These are phyloP conservation scores for Ferdinandea cuprea DNA, from an alignment of 2,888 invertebrate genomes.

Conservation along the genomic window DNA sequence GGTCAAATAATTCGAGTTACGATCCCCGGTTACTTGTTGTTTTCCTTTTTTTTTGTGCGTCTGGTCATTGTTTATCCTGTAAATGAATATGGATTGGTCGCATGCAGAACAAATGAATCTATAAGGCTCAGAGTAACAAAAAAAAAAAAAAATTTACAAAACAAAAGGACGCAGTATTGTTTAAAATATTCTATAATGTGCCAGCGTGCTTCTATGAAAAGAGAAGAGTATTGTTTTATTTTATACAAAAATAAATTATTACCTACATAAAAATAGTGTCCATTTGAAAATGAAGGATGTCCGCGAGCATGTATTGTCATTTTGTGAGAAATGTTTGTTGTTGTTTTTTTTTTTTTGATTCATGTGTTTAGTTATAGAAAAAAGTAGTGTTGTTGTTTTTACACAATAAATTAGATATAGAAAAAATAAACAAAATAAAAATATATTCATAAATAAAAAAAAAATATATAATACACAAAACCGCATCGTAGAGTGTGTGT, in stretches of 20 bases:
- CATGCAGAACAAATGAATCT: constrained; percentile 54
- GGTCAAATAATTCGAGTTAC: constrained; percentile 65
- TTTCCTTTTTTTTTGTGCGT: constrained; percentile 18
- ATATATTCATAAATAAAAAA: constrained; percentile 39
- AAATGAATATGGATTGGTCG: constrained; percentile 43
- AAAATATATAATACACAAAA: constrained; percentile 19
- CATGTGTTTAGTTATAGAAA: constrained; percentile 42
- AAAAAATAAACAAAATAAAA: too few relatives aligned
- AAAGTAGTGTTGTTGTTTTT: constrained; percentile 59
- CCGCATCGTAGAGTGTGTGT: constrained; percentile 3
- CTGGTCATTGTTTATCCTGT: constrained; percentile 59
- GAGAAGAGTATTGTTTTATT: constrained; percentile 50
- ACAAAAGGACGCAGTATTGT: constrained; percentile 35
- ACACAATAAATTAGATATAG: constrained; percentile 47
- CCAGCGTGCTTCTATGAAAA: constrained; percentile 43
- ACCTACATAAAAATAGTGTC: constrained; percentile 71
- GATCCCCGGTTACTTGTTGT: constrained; percentile 16
- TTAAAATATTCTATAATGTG: constrained; percentile 41
- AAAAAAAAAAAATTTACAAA: neutral
- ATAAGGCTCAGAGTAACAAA: constrained; percentile 19
- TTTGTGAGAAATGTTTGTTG: constrained; percentile 60
- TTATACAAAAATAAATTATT: constrained; percentile 63
- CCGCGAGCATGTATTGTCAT: constrained; percentile 71
- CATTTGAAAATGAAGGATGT: constrained; percentile 71
- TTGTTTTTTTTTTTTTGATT: constrained; percentile 46